Evolutionary conservation across 2,888 invertebrate genomes (phyloP).

Genomic region (Agrotis clavis): DNA sequence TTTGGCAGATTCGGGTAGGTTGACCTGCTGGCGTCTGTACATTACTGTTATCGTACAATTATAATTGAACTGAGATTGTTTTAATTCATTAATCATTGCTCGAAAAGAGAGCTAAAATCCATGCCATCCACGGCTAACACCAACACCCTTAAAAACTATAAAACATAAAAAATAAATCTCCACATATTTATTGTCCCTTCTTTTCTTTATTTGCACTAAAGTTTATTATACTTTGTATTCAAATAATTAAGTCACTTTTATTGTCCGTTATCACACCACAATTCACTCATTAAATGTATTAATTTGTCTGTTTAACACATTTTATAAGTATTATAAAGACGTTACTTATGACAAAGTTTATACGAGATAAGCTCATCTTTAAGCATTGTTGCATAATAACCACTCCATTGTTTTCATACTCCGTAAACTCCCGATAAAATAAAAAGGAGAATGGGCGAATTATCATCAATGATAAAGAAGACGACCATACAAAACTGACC

Average conservation of each 20-base stretch:
- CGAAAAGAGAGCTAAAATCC: not conserved
- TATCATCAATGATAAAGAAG: not conserved
- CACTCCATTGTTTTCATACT: conserved; percentile 7
- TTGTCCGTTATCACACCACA: conserved; percentile 45
- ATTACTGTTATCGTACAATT: too few species aligned
- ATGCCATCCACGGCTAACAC: not conserved
- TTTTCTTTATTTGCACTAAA: conserved; percentile 45
- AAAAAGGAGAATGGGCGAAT: not conserved
- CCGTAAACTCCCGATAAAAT: not conserved
- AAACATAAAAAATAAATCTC: conserved; percentile 6
- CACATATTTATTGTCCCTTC: conserved; percentile 49
- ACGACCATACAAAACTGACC: not conserved
- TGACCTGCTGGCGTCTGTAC: too few species aligned
- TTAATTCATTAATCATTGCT: not conserved
- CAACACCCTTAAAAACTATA: not conserved
- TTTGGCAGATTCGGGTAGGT: too few species aligned
- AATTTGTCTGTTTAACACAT: conserved; percentile 21
- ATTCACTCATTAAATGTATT: conserved; percentile 30
- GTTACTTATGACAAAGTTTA: conserved; percentile 15
- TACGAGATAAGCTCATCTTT: conserved; percentile 16
- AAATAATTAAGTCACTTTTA: conserved; percentile 39
- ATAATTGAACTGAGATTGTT: too few species aligned
- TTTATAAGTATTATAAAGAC: conserved; percentile 31
- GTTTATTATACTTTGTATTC: conserved; percentile 41
- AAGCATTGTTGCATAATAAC: conserved; percentile 12